phyloP scores from a whole-genome alignment of 1,140 invertebrate genomes.

The Paralvinella palmiformis region DNA sequence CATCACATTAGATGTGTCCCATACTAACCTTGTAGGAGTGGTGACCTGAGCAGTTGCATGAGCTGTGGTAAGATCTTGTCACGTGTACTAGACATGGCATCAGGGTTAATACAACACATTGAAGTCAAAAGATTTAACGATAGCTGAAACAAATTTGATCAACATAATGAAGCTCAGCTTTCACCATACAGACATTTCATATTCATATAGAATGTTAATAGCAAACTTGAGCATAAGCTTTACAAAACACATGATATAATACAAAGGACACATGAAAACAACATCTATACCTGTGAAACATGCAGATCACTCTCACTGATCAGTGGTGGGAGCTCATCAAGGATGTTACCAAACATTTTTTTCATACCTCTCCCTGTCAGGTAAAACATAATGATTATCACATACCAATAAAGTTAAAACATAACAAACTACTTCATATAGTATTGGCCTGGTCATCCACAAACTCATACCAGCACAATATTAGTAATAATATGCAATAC shows the following conservation, averaged over 20 bases:
- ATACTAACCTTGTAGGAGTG: constrained; percentile 81
- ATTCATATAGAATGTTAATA: neutral
- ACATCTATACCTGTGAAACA: constrained; percentile 89
- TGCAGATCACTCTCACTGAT: constrained; percentile 91
- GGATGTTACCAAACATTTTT: constrained; percentile 68
- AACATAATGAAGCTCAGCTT: neutral
- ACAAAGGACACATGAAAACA: no score
- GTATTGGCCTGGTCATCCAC: neutral
- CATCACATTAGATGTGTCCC: no score
- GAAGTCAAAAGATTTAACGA: constrained; percentile 53
- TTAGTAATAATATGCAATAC: no score
- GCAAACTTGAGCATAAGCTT: no score
- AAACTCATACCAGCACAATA: no score
- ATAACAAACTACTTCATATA: neutral
- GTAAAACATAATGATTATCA: constrained; percentile 26
- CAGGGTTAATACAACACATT: constrained; percentile 49
- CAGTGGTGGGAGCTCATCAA: constrained; percentile 79
- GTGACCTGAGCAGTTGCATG: constrained; percentile 78
- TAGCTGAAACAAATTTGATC: constrained; percentile 38
- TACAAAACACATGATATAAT: no score
- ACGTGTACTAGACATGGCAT: constrained; percentile 47
- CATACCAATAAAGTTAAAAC: neutral
- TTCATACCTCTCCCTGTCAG: constrained; percentile 61
- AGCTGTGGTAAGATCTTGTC: constrained; percentile 69
- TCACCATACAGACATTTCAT: neutral